Conservation (phyloP, 2,113 vertebrate genomes). For the Nesogale talazaci region DNA sequence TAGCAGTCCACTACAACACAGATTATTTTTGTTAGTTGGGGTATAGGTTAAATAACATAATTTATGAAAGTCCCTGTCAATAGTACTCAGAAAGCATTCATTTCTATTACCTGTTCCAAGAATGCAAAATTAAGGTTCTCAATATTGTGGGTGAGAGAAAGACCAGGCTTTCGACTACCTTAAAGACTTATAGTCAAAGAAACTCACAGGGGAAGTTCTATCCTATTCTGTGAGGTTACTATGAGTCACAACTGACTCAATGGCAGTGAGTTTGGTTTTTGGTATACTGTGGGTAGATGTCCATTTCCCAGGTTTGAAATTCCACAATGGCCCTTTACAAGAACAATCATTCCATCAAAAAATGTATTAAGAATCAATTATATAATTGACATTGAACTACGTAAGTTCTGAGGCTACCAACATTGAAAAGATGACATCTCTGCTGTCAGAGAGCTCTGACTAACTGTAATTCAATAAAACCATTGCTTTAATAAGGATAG, state of each 20-base stretch:
- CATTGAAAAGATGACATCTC: constrained; percentile 58
- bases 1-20: not conserved
- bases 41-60: constrained; percentile 37
- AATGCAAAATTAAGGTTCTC: not conserved
- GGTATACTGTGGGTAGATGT: not conserved
- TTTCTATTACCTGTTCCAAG: constrained; percentile 8
- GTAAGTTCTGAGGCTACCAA: constrained; percentile 16
- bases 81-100: constrained; percentile 20
- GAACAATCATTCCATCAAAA: constrained; percentile 49
- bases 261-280: not conserved
- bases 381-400: constrained; percentile 51
- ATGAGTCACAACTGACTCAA: not conserved
- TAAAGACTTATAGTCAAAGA: too few relatives aligned
- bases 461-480: constrained; percentile 39
- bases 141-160: too few relatives aligned
- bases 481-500: constrained; percentile 49
- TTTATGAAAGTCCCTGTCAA: constrained; percentile 34
- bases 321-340: not conserved
- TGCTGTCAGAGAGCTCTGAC: constrained; percentile 15
- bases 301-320: constrained; percentile 46
- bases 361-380: constrained; percentile 51
- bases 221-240: not conserved
- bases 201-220: too few relatives aligned
- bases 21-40: constrained; percentile 20
- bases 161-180: too few relatives aligned